Evolutionary conservation across 2,113 vertebrate species (phyloP).

Genomic region (Phalacrocorax brasilianus): DNA sequence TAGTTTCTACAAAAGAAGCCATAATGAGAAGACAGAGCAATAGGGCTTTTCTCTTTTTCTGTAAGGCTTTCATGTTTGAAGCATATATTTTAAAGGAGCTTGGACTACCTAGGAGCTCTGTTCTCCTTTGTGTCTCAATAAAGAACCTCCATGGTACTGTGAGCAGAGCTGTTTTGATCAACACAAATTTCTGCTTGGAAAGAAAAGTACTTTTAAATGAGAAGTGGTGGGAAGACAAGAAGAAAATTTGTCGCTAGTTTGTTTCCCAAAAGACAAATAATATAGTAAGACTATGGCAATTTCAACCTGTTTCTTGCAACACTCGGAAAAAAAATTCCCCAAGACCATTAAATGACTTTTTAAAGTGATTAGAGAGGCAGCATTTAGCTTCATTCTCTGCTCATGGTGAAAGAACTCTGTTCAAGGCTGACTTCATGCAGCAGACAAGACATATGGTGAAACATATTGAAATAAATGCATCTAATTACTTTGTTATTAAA

Average conservation of each 20-base stretch:
- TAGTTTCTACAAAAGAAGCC: background rate
- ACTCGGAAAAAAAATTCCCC: background rate
- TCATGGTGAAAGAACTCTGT: background rate
- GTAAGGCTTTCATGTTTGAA: background rate
- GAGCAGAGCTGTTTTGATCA: background rate
- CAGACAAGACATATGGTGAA: background rate
- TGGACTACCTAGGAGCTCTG: background rate
- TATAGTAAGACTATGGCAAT: background rate
- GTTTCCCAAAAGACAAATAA: background rate
- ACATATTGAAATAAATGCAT: slow-evolving; percentile 14
- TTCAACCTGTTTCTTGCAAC: slow-evolving; percentile 10
- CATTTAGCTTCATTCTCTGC: background rate
- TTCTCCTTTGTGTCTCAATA: background rate
- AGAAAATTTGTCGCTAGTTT: background rate
- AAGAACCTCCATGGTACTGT: background rate
- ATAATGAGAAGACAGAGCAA: background rate
- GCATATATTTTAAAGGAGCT: background rate
- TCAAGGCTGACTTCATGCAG: background rate
- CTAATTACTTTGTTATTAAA: slow-evolving; percentile 48
- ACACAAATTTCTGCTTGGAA: slow-evolving; percentile 1
- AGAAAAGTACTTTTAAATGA: slow-evolving; percentile 32
- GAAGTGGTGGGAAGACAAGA: background rate
- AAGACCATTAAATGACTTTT: background rate
- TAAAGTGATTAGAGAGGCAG: background rate
- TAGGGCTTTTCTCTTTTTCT: background rate